phyloP scores from a whole-genome alignment of 2,888 invertebrate genomes.

The Sphaeridia pumilis region DNA sequence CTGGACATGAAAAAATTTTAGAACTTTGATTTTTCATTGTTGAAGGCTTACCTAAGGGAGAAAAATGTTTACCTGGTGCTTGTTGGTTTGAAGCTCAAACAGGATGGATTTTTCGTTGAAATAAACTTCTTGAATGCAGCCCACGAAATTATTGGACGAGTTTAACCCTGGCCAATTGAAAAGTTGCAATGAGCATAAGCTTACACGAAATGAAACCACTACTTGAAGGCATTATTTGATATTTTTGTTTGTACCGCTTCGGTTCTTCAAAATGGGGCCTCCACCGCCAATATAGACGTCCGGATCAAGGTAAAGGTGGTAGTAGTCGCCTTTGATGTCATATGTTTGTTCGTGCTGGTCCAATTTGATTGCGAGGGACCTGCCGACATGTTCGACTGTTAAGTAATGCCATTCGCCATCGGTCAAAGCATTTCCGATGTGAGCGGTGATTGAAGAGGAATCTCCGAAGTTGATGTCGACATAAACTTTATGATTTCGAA shows the following conservation, averaged over 20 bases:
- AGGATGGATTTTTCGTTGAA: slow-evolving; percentile 86
- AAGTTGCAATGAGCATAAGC: background rate
- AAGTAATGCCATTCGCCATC: slow-evolving; percentile 79
- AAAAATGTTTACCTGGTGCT: slow-evolving; percentile 55
- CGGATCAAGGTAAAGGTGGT: slow-evolving; percentile 76
- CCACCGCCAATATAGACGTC: slow-evolving; percentile 87
- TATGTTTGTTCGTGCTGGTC: slow-evolving; percentile 51
- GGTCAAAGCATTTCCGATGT: slow-evolving; percentile 46
- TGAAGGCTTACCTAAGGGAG: background rate
- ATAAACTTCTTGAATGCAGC: slow-evolving; percentile 81
- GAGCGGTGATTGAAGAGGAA: slow-evolving; percentile 45
- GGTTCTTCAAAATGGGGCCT: slow-evolving; percentile 44
- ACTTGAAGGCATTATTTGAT: background rate
- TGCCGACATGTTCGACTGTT: slow-evolving; percentile 68
- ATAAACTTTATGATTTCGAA: slow-evolving; percentile 68
- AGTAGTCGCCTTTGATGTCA: slow-evolving; percentile 57
- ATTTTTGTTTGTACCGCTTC: slow-evolving; percentile 38
- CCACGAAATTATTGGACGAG: slow-evolving; percentile 74
- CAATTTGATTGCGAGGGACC: slow-evolving; percentile 58
- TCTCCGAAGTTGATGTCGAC: slow-evolving; percentile 81
- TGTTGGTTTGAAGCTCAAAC: slow-evolving; percentile 70
- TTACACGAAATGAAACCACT: background rate
- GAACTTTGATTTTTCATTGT: background rate
- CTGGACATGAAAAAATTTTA: slow-evolving; percentile 4
- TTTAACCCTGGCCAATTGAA: slow-evolving; percentile 46